Evolutionary conservation across 2,797 vertebrate genomes (phyloP), one percentile per base, ranked within the genome.

Genomic region (Manis javanica): DNA sequence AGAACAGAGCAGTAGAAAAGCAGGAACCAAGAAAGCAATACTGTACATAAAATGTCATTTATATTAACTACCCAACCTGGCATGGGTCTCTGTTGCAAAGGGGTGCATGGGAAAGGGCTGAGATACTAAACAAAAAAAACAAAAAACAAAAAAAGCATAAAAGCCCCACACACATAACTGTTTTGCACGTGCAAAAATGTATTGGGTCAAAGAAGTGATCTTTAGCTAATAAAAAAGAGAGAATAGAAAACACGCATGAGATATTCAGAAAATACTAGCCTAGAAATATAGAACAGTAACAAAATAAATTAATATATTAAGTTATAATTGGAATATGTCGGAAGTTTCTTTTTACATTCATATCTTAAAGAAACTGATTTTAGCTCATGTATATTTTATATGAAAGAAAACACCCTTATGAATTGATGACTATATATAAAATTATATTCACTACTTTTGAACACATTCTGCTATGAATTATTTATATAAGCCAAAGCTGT

Each of bases 401-500:
- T 99, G 98, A 98, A 99, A 98, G 98, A 98, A 99, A 98, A 98
- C 98, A 98, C 98, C 99, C 98, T 98, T 99, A 99, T 99, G 98
- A 99, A 99, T 99, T 98, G 98, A 98, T 99, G 99, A 99, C 98
- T 99, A 99, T 99, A 99, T 99, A 99, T 99, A 99, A 98, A 99
- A 98, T 99, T 99, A 99, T 99, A 99, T 99, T 98, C 98, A 98
- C 98, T 99, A 99, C 98, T 99, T 99, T 99, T 99, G 99, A 99
- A 98, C 99, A 99, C 98, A 99, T 99, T 99, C 99, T 99, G 99
- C 99, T 99, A 99, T 99, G 99, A 99, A 99, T 99, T 99, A 99
- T 99, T 99, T 99, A 99, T 99, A 99, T 99, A 99, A 99, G 99
- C 99, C 99, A 99, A 99, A 99, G 99, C 99, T 99, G 98, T 99